A percentile compares a stretch with the other conserved stretches of the same genome.
These are phyloP conservation scores for Sebastes fasciatus DNA, from an alignment of 2,113 vertebrate genomes.

Conservation along the genomic window DNA sequence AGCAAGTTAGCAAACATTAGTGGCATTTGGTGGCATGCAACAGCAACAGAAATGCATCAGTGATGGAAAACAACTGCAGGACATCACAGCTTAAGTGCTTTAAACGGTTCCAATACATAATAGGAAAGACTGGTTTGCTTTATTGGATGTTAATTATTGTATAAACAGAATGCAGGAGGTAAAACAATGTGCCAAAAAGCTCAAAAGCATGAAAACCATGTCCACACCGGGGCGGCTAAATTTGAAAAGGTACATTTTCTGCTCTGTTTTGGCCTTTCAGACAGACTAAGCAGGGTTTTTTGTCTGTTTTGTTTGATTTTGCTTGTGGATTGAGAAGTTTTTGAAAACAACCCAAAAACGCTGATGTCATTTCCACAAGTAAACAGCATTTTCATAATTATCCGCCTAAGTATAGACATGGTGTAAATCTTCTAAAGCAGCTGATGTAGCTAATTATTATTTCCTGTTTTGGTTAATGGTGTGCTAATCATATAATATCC, in stretches of 20 bases:
- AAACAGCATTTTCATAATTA: neutral
- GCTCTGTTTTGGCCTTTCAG: neutral
- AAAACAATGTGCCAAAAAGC: slow-evolving; percentile 25
- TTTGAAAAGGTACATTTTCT: neutral
- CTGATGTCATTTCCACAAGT: neutral
- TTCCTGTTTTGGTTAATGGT: slow-evolving; percentile 1
- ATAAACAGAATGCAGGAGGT: slow-evolving; percentile 33
- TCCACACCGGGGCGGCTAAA: slow-evolving; percentile 1
- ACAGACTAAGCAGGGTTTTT: neutral
- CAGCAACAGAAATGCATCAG: slow-evolving; percentile 70
- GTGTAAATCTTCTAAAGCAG: slow-evolving; percentile 7
- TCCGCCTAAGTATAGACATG: neutral
- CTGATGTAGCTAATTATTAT: neutral
- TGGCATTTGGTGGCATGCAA: slow-evolving; percentile 69
- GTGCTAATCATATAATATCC: neutral
- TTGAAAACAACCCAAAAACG: neutral
- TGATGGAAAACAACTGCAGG: slow-evolving; percentile 57
- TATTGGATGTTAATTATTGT: slow-evolving; percentile 22
- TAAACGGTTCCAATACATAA: neutral
- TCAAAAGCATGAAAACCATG: slow-evolving; percentile 26
- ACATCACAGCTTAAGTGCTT: slow-evolving; percentile 13
- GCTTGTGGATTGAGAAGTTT: neutral
- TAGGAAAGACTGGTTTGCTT: slow-evolving; percentile 2
- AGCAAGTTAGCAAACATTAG: slow-evolving; percentile 72
- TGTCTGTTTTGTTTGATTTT: neutral